Conservation (phyloP, 2,888 invertebrate genomes). For the Chrysomela aeneicollis region DNA sequence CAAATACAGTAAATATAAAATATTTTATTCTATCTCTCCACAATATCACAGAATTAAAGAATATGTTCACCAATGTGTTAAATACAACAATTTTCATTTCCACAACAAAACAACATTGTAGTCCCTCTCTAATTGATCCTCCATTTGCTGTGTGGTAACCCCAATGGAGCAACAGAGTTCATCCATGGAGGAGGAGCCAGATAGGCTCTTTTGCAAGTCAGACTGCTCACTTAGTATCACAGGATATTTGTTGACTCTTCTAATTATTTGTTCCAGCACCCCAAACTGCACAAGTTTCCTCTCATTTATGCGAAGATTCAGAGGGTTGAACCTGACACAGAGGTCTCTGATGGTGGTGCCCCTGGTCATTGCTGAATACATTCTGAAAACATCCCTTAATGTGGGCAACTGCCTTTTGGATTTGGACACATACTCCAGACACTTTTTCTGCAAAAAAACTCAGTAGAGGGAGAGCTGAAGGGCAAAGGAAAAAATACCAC, state of each 20-base stretch:
- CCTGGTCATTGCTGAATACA: conserved; percentile 75
- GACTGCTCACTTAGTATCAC: conserved; percentile 52
- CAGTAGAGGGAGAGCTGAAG: not conserved
- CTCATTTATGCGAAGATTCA: conserved; percentile 78
- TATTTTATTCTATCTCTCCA: not conserved
- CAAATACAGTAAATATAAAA: too few relatives aligned
- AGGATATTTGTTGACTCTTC: conserved; percentile 76
- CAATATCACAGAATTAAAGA: not conserved
- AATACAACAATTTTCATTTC: conserved; percentile 64
- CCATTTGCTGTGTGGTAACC: conserved; percentile 76
- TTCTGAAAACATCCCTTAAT: conserved; percentile 67
- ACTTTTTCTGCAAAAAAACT: conserved; percentile 57
- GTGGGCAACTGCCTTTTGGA: conserved; percentile 62
- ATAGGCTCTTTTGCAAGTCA: conserved; percentile 72
- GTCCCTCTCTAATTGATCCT: conserved; percentile 84
- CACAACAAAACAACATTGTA: conserved; percentile 82
- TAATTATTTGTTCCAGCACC: conserved; percentile 82
- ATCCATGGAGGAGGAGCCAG: conserved; percentile 83
- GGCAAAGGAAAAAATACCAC: conserved; percentile 35
- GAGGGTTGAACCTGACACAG: conserved; percentile 75
- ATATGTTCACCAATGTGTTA: not conserved
- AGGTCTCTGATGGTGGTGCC: conserved; percentile 76
- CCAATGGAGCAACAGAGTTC: conserved; percentile 90
- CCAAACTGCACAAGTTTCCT: conserved; percentile 87
- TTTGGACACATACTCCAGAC: conserved; percentile 56